Conservation (phyloP, 2,888 invertebrate species). For the Rhorus exstirpatorius region DNA sequence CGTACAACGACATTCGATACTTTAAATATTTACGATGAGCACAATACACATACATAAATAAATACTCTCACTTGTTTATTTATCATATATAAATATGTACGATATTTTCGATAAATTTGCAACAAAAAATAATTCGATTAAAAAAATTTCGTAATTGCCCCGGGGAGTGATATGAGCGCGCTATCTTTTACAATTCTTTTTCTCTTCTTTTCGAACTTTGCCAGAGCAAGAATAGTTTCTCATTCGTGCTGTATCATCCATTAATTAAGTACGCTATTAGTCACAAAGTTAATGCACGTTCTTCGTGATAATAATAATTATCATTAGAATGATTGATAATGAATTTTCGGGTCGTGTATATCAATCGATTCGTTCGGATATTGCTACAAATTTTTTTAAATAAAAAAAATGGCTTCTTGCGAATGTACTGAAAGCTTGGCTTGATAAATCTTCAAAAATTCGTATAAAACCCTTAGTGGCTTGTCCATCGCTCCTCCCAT, state of each 20-base stretch:
- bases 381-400: no score
- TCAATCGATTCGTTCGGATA: background rate
- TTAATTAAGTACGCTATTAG: background rate
- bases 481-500: no score
- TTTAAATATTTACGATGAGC: background rate
- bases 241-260: background rate
- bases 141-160: no score
- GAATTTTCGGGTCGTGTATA: background rate
- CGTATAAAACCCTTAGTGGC: no score
- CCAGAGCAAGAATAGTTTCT: background rate
- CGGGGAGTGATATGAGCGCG: background rate
- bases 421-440: no score
- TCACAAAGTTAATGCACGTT: background rate
- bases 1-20: background rate
- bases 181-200: background rate
- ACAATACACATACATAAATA: no score
- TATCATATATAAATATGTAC: no score
- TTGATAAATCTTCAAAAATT: no score
- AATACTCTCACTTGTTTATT: no score
- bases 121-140: background rate
- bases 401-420: no score
- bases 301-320: background rate
- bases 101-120: no score
- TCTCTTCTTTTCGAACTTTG: background rate
- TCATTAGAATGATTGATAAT: background rate